A percentile compares a stretch with the other conserved stretches of the same genome.
Conservation (phyloP, 1,140 invertebrate species). For the Bactericera cockerelli region DNA sequence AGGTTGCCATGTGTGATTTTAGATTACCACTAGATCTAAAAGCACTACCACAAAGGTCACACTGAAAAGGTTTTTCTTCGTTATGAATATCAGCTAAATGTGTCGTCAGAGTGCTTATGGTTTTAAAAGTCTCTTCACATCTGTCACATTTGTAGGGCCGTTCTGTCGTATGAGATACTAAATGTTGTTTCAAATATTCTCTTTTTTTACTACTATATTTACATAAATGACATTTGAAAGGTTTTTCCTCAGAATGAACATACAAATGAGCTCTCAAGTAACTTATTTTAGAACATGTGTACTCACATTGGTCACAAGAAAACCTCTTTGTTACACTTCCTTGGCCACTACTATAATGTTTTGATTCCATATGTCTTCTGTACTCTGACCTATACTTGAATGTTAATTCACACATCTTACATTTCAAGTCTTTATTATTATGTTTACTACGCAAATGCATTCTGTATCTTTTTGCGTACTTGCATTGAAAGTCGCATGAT, state of each 20-base stretch:
- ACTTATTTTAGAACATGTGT: conserved; percentile 1
- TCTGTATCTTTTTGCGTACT: background rate
- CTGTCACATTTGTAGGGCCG: conserved; percentile 22
- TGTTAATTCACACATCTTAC: background rate
- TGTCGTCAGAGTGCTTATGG: background rate
- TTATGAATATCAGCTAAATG: conserved; percentile 2
- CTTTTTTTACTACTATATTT: conserved; percentile 9
- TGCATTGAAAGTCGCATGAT: background rate
- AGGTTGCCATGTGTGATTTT: background rate
- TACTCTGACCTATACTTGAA: background rate
- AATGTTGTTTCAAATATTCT: conserved; percentile 13
- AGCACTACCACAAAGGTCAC: background rate
- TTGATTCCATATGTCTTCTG: background rate
- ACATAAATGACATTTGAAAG: conserved; percentile 13
- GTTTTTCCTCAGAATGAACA: conserved; percentile 15
- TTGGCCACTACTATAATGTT: background rate
- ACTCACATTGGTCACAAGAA: conserved; percentile 3
- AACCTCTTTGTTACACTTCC: background rate
- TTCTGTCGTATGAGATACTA: conserved; percentile 47
- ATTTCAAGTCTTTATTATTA: background rate
- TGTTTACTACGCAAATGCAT: background rate
- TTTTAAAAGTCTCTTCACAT: background rate
- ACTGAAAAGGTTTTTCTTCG: background rate
- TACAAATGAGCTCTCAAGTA: background rate
- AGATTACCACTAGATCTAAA: conserved; percentile 8